These are phyloP conservation scores for Somateria mollissima DNA, from an alignment of 2,797 vertebrate genomes.

Conservation along the genomic window DNA sequence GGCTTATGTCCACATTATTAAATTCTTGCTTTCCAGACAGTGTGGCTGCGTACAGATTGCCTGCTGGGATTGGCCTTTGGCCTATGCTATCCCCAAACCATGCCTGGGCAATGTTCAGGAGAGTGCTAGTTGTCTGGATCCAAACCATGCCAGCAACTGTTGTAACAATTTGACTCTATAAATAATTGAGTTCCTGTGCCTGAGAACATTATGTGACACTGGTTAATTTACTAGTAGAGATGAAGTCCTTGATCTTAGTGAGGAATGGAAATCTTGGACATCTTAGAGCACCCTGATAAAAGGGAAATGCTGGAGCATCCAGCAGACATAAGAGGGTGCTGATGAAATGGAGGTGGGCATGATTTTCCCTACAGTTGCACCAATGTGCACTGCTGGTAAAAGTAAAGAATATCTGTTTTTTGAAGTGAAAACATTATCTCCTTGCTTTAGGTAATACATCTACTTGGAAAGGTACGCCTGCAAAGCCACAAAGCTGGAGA, in stretches of 20 bases:
- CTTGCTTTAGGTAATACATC: not conserved
- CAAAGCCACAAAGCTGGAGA: not conserved
- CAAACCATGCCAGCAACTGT: not conserved
- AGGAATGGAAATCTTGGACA: not conserved
- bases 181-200: constrained; percentile 10
- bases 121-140: not conserved
- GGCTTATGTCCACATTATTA: constrained; percentile 34
- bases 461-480: not conserved
- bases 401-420: not conserved
- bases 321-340: not conserved
- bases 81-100: constrained; percentile 32
- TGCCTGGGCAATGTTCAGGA: not conserved
- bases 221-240: not conserved
- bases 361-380: not conserved
- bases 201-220: not conserved
- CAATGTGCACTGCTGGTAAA: not conserved
- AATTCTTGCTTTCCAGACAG: constrained; percentile 42
- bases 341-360: not conserved
- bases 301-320: not conserved
- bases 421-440: not conserved
- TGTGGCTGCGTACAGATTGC: constrained; percentile 15
- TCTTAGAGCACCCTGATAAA: not conserved
- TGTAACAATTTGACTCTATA: constrained; percentile 49
- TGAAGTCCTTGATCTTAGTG: not conserved
- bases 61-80: constrained; percentile 62